These are phyloP conservation scores for Scleropages formosus DNA, from an alignment of 2,797 vertebrate genomes.

Conservation along the genomic window DNA sequence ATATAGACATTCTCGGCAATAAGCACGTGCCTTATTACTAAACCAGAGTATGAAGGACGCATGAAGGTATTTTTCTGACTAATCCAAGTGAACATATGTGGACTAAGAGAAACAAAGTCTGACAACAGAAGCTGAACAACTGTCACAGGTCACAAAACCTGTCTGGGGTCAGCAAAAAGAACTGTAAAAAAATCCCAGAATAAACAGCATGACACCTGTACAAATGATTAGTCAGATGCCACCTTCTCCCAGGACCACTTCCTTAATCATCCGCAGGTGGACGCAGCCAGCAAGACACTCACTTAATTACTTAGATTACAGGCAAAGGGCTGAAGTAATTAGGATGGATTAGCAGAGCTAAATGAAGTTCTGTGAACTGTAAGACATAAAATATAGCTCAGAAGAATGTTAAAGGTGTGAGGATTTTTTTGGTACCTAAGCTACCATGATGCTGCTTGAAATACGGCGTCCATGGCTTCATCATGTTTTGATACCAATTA, in stretches of 20 bases:
- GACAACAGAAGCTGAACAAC: too few species aligned
- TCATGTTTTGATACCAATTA: neutral
- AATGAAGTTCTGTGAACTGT: neutral
- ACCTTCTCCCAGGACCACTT: neutral
- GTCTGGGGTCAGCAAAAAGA: too few species aligned
- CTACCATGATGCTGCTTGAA: neutral
- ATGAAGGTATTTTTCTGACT: too few species aligned
- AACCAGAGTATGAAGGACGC: too few species aligned
- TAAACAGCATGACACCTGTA: neutral
- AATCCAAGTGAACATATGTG: too few species aligned
- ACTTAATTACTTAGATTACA: conserved; percentile 19
- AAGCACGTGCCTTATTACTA: too few species aligned
- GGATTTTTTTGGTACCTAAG: neutral
- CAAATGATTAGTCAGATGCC: neutral
- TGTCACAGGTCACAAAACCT: too few species aligned
- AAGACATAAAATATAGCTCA: neutral
- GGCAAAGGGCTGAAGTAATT: conserved; percentile 1
- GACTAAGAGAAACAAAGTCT: too few species aligned
- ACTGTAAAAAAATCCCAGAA: too few species aligned
- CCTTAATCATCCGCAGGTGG: conserved; percentile 12
- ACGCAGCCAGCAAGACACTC: conserved; percentile 13
- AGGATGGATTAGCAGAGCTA: conserved; percentile 9
- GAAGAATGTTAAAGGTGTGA: neutral
- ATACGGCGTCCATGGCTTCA: neutral
- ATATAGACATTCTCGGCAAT: too few species aligned